Conservation (phyloP, 1,140 invertebrate genomes). For the Xylocopa sonorina region DNA sequence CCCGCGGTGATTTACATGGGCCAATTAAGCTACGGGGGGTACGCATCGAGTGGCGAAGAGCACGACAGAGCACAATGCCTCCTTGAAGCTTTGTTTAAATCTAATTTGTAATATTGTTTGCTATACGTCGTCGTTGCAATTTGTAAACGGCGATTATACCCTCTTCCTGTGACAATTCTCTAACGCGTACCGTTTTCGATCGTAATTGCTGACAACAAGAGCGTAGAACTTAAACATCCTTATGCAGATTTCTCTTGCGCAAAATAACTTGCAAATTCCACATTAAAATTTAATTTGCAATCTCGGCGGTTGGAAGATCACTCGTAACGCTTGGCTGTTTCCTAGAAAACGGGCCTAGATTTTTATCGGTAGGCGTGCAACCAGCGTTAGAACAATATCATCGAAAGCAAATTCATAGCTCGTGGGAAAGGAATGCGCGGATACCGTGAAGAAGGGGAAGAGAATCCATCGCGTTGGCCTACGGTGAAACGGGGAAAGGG, state of each 20-base stretch:
- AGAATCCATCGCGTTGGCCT: constrained; percentile 9
- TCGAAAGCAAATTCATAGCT: constrained; percentile 68
- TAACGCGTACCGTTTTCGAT: too few relatives aligned
- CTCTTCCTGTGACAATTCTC: too few relatives aligned
- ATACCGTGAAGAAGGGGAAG: not conserved
- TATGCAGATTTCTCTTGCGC: not conserved
- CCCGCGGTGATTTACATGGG: constrained; percentile 17
- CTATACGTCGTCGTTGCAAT: not conserved
- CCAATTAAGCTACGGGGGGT: constrained; percentile 30
- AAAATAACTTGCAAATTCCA: not conserved
- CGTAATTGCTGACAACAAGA: not conserved
- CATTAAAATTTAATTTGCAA: constrained; percentile 48
- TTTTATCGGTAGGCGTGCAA: constrained; percentile 42
- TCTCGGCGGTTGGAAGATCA: constrained; percentile 6
- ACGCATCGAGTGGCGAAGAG: too few relatives aligned
- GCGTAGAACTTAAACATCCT: not conserved
- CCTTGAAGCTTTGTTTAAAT: constrained; percentile 4
- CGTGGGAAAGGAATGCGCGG: constrained; percentile 68
- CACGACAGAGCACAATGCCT: not conserved
- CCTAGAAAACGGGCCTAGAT: constrained; percentile 25
- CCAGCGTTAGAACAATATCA: constrained; percentile 59
- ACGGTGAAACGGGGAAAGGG: not conserved
- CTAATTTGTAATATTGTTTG: constrained; percentile 24
- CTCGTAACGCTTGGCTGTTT: constrained; percentile 35
- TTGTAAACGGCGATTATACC: not conserved